phyloP scores from a whole-genome alignment of 2,888 invertebrate genomes.

The Opisthograptis luteolata region DNA sequence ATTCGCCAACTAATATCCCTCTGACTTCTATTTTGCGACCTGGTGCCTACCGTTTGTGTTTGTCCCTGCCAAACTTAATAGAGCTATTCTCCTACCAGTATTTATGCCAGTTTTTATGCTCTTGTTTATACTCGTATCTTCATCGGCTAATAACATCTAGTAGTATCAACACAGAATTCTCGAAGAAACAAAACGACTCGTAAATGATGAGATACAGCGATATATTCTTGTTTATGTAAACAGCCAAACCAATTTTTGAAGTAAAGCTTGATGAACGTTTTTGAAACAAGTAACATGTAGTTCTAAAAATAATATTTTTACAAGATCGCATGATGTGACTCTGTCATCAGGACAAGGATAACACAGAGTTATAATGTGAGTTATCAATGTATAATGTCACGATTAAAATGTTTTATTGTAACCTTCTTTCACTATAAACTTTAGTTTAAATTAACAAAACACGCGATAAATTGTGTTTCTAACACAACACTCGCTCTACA shows the following conservation, averaged over 20 bases:
- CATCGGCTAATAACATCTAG: conserved; percentile 6
- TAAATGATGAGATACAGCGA: conserved; percentile 5
- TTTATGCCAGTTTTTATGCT: conserved; percentile 21
- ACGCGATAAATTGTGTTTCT: too few species aligned
- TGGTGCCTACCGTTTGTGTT: conserved; percentile 5
- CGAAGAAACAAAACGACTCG: background rate
- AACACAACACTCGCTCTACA: background rate
- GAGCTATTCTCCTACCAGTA: conserved; percentile 7
- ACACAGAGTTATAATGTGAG: too few species aligned
- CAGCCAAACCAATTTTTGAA: background rate
- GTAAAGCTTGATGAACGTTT: background rate
- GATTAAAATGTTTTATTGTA: too few species aligned
- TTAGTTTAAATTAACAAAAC: too few species aligned
- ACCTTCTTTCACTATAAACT: too few species aligned
- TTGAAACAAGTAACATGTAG: background rate
- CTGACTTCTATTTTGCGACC: conserved; percentile 18
- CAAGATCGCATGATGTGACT: too few species aligned
- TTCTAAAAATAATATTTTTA: background rate
- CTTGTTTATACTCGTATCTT: conserved; percentile 20
- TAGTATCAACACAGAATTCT: background rate
- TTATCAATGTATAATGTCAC: too few species aligned
- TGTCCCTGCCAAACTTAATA: conserved; percentile 9
- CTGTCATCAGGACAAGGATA: too few species aligned
- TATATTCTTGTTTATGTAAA: background rate
- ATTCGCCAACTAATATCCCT: conserved; percentile 26